Percentiles rank a stretch among this genome's conserved stretches.
These are phyloP conservation scores for Epirrita christyi DNA, from an alignment of 2,888 invertebrate genomes.

Conservation along the genomic window DNA sequence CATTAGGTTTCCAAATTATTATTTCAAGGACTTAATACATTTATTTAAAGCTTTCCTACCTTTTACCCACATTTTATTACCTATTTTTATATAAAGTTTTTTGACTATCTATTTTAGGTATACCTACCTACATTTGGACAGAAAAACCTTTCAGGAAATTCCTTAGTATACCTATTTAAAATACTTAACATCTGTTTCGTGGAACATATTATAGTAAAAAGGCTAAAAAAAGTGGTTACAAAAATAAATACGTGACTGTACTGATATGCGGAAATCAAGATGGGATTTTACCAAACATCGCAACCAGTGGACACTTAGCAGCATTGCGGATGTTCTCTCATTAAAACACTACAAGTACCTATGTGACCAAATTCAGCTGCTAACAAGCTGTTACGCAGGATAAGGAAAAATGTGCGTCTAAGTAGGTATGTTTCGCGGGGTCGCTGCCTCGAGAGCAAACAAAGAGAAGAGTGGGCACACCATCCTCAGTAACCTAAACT, in stretches of 20 bases:
- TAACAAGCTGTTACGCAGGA: conserved; percentile 23
- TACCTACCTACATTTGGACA: not conserved
- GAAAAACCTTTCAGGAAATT: conserved; percentile 4
- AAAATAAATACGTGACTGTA: not conserved
- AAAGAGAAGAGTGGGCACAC: conserved; percentile 27
- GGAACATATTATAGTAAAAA: not conserved
- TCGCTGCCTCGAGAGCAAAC: conserved; percentile 29
- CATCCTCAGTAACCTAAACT: conserved; percentile 25
- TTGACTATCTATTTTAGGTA: too few species aligned
- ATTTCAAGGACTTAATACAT: conserved; percentile 57
- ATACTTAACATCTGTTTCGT: not conserved
- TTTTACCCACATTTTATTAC: conserved; percentile 15
- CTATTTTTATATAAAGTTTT: too few species aligned
- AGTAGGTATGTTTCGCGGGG: conserved; percentile 4
- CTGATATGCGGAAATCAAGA: conserved; percentile 9
- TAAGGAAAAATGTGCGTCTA: conserved; percentile 15
- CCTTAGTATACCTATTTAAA: not conserved
- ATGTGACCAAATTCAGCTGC: conserved; percentile 12
- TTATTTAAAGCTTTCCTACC: conserved; percentile 42
- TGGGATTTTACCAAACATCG: conserved; percentile 8
- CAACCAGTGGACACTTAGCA: conserved; percentile 9
- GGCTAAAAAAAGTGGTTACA: conserved; percentile 4
- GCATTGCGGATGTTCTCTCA: conserved; percentile 12
- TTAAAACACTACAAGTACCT: conserved; percentile 2
- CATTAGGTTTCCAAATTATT: conserved; percentile 58